A percentile compares a stretch with the other conserved stretches of the same genome.
Evolutionary conservation across 2,113 vertebrate species (phyloP).

Genomic region (Columba livia): DNA sequence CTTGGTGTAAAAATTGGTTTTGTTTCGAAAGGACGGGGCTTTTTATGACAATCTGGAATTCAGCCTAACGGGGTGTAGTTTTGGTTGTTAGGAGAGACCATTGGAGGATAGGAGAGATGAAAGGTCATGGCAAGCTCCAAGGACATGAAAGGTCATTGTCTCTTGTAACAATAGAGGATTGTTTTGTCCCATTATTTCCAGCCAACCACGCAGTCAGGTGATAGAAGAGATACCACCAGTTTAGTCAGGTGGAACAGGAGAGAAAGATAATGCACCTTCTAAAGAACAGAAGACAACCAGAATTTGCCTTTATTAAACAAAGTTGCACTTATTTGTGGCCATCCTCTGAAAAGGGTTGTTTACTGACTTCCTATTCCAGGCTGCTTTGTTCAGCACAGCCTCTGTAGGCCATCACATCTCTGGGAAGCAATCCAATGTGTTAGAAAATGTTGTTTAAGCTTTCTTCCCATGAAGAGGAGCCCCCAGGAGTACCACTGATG

Average conservation of each 20-base stretch:
- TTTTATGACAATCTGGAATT: conserved; percentile 94
- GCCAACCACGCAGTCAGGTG: conserved; percentile 74
- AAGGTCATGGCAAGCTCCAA: conserved; percentile 88
- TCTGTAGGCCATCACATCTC: conserved; percentile 76
- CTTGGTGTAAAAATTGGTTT: conserved; percentile 94
- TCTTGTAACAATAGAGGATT: conserved; percentile 84
- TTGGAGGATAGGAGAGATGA: conserved; percentile 84
- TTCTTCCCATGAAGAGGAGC: conserved; percentile 73
- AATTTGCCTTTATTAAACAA: conserved; percentile 69
- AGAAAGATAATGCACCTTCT: conserved; percentile 66
- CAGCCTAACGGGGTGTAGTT: conserved; percentile 89
- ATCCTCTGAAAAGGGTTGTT: conserved; percentile 62
- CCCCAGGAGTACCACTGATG: conserved; percentile 76
- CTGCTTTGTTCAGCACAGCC: conserved; percentile 64
- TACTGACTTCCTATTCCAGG: conserved; percentile 61
- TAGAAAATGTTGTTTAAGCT: conserved; percentile 80
- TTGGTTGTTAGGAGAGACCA: conserved; percentile 85
- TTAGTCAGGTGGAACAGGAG: conserved; percentile 78
- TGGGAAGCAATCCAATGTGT: conserved; percentile 76
- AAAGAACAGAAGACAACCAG: conserved; percentile 49
- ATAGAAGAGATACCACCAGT: conserved; percentile 81
- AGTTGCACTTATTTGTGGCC: conserved; percentile 72
- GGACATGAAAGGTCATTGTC: conserved; percentile 86
- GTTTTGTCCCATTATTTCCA: conserved; percentile 80
- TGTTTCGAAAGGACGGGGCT: conserved; percentile 92